Conservation (phyloP, 2,113 vertebrate species). For the Cyanistes caeruleus region DNA sequence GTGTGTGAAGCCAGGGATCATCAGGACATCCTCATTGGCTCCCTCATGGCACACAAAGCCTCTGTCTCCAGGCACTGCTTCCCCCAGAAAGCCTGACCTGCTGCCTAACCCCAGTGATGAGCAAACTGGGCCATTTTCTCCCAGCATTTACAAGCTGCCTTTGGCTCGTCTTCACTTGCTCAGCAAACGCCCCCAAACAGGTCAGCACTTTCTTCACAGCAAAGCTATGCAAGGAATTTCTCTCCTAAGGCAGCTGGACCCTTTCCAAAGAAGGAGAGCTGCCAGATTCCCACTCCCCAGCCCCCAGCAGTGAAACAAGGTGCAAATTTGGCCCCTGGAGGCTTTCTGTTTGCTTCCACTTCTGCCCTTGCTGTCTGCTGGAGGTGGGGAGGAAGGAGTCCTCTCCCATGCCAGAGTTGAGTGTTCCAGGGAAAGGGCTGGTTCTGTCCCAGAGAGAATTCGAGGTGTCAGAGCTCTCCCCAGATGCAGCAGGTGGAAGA, state of each 20-base stretch:
- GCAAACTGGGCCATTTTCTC: neutral
- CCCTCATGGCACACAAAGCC: neutral
- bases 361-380: neutral
- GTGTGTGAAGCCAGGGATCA: neutral
- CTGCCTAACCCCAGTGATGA: neutral
- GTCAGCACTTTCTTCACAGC: constrained; percentile 59
- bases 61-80: neutral
- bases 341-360: neutral
- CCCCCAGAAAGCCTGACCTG: neutral
- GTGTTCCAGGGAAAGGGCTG: neutral
- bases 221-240: constrained; percentile 58
- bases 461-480: neutral
- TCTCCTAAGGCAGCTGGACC: constrained; percentile 48
- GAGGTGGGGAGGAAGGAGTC: neutral
- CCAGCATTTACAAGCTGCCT: neutral
- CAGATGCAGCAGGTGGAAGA: neutral
- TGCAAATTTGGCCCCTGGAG: neutral
- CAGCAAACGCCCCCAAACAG: constrained; percentile 44
- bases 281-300: neutral
- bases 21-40: neutral
- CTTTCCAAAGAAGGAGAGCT: constrained; percentile 9
- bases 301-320: neutral
- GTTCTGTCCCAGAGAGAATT: neutral
- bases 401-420: neutral
- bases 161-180: constrained; percentile 56